Conservation (phyloP, 2,888 invertebrate genomes). For the Macrosoma leucophasiata region DNA sequence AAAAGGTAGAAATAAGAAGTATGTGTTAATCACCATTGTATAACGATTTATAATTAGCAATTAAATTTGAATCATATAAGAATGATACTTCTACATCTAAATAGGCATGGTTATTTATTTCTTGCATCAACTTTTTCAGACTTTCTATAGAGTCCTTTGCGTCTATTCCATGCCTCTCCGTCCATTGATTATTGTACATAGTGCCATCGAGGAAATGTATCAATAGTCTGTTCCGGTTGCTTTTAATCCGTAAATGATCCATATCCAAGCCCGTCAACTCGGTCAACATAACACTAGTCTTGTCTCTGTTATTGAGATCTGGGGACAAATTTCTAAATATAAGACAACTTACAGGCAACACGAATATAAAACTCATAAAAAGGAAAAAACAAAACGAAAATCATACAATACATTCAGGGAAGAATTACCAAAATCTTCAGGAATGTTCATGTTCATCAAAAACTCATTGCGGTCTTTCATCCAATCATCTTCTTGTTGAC, state of each 20-base stretch:
- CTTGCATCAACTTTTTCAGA: no score
- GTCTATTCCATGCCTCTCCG: conserved; percentile 38
- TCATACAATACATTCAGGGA: not conserved
- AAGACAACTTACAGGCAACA: not conserved
- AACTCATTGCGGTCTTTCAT: conserved; percentile 50
- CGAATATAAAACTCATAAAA: not conserved
- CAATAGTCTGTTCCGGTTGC: conserved; percentile 47
- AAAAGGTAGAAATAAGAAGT: no score
- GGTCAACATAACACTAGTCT: conserved; percentile 45
- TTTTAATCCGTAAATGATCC: conserved; percentile 42
- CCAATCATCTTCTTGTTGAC: conserved; percentile 41
- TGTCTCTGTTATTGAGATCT: conserved; percentile 48
- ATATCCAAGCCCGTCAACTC: conserved; percentile 52
- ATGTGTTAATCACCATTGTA: no score
- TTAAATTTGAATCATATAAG: no score
- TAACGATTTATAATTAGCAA: no score
- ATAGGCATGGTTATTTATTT: no score
- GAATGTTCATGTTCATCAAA: conserved; percentile 50
- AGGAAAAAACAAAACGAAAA: conserved; percentile 5
- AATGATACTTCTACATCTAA: no score
- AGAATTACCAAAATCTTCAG: conserved; percentile 47
- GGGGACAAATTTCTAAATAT: conserved; percentile 17
- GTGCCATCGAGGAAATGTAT: conserved; percentile 51
- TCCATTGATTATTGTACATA: conserved; percentile 41
- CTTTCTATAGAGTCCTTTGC: conserved; percentile 44